A percentile compares a stretch with the other conserved stretches of the same genome.
Conservation (phyloP, 2,113 vertebrate species). For the Calypte anna region DNA sequence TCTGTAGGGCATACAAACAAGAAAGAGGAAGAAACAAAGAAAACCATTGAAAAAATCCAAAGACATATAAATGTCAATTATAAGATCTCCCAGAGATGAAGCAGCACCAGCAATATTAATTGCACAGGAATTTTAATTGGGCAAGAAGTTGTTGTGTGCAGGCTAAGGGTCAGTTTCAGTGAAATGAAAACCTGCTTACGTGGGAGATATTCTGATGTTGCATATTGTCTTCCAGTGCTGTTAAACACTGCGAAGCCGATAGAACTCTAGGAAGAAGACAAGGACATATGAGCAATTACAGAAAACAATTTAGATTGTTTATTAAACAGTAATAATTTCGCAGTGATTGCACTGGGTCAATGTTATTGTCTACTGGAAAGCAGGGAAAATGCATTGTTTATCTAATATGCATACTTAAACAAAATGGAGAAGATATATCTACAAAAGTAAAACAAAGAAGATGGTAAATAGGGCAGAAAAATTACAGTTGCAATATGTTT, state of each 20-base stretch:
- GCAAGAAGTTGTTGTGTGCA: rapidly evolving
- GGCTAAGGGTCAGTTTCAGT: not conserved
- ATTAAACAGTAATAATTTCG: not conserved
- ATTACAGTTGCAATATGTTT: not conserved
- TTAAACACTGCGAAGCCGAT: not conserved
- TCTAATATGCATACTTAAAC: not conserved
- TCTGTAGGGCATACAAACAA: not conserved
- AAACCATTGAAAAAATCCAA: not conserved
- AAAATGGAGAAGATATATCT: not conserved
- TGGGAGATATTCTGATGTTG: not conserved
- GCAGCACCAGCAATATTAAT: not conserved
- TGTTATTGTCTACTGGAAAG: not conserved
- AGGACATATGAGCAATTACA: not conserved
- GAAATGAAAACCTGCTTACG: not conserved
- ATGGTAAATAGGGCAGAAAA: not conserved
- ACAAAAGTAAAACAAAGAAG: not conserved
- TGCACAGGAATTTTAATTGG: not conserved
- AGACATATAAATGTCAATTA: not conserved
- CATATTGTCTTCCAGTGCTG: not conserved
- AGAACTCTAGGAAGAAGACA: not conserved
- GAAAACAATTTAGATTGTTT: not conserved
- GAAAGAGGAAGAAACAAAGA: not conserved
- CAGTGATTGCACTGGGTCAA: not conserved
- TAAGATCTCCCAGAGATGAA: not conserved
- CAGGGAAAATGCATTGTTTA: not conserved